Percentiles rank a stretch among this genome's conserved stretches.
Conservation (phyloP, 2,113 vertebrate species). For the Cololabis saira region DNA sequence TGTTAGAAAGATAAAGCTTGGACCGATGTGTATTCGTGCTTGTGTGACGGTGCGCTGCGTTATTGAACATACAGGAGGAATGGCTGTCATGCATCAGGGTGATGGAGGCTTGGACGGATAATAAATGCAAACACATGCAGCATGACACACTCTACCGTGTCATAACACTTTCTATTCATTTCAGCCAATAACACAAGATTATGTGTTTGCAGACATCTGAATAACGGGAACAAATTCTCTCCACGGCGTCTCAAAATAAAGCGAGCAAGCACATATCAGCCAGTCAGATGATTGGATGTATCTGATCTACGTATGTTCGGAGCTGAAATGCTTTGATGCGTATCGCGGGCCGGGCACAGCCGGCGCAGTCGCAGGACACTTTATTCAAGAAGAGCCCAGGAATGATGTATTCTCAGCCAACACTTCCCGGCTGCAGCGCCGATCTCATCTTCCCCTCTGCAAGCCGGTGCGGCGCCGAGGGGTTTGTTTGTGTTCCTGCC, state of each 20-base stretch:
- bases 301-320: slow-evolving; percentile 25
- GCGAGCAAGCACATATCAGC: slow-evolving; percentile 15
- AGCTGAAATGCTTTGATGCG: slow-evolving; percentile 11
- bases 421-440: slow-evolving; percentile 11
- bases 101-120: slow-evolving; percentile 57
- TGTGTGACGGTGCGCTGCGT: not conserved
- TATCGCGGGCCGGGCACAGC: slow-evolving; percentile 5
- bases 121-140: slow-evolving; percentile 40
- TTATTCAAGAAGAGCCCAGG: slow-evolving; percentile 23
- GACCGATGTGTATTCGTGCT: not conserved
- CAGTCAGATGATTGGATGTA: slow-evolving; percentile 8
- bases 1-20: slow-evolving; percentile 10
- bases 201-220: slow-evolving; percentile 23
- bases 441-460: slow-evolving; percentile 19
- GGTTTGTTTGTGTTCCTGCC: slow-evolving; percentile 56
- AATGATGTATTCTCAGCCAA: slow-evolving; percentile 28
- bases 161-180: slow-evolving; percentile 30
- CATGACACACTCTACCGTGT: slow-evolving; percentile 11
- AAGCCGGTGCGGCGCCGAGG: not conserved
- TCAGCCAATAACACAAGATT: slow-evolving; percentile 43
- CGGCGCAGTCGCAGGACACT: slow-evolving; percentile 9
- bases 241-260: slow-evolving; percentile 7
- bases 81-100: slow-evolving; percentile 64
- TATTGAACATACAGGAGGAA: slow-evolving; percentile 43
- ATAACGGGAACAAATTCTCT: slow-evolving; percentile 23